Base-by-base conservation (phyloP, 2,888 invertebrate genomes). In the Agrotis clavis region DNA sequence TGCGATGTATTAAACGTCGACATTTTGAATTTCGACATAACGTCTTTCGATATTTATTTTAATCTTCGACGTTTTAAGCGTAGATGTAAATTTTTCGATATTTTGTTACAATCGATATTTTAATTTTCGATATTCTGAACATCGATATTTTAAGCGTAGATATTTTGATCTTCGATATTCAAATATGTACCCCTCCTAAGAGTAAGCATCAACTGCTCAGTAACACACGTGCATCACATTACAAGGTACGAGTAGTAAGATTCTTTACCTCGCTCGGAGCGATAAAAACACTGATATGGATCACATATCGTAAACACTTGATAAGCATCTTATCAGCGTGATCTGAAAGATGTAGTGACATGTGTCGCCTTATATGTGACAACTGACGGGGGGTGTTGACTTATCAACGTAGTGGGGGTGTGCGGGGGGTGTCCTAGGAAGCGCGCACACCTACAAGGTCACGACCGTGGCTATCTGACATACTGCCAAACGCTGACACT, bases 241-340 rank as follows among this genome's bases (percentile, higher is more conserved):
- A 25, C 35, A 6, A 1, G 41, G n/a, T n/a, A 25, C 25, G 25
- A n/a, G 7, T 18, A 73, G 47, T 35, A 19, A 50, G 45, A 35
- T 60, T 21, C n/a, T 61, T 6, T 7, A 19, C 11, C 53, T 13
- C 9, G 11, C 13, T 47, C 21, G 16, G 14, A 14, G 3, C 19
- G 21, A 54, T 25, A 19, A 61, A 19, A 21, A 14, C 21, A 21
- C 13, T n/a, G 45, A 57, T 57, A 74, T 47, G 51, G 59, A 59
- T 59, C 67, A 47, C 47, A 54, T 53, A 65, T 66, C 21, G 53
- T 77, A 35, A 68, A 61, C 48, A 60, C n/a, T 45, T 21, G 69
- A 77, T 76, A 60, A 13, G n/a, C 30, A 16, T 30, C 14, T 45
- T n/a, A 68, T 76, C 68, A 54, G 73, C 16, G 25, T 41, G 48